A percentile compares a stretch with the other conserved stretches of the same genome.
Evolutionary conservation across 30 jellyfish, hydroid and myxozoan genomes (phyloP).

Genomic region (Clytia hemisphaerica): DNA sequence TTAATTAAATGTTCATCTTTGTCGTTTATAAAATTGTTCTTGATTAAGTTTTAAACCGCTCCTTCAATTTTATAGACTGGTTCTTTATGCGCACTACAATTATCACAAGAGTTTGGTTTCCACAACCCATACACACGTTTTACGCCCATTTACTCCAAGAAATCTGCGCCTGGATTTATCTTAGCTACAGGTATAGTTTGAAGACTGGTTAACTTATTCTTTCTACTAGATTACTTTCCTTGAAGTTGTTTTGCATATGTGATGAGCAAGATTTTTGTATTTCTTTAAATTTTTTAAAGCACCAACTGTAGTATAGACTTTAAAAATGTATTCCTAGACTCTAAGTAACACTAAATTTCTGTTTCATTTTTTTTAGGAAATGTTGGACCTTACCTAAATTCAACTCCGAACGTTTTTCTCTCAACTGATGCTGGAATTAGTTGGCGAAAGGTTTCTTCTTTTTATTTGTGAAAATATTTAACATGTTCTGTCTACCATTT

Average conservation of each 20-base stretch:
- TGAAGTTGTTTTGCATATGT: background rate
- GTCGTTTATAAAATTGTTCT: too few relatives aligned
- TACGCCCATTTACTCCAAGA: conserved; percentile 73
- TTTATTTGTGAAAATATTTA: too few relatives aligned
- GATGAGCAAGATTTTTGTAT: background rate
- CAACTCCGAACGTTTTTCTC: conserved; percentile 57
- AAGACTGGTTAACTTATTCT: background rate
- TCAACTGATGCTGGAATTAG: conserved; percentile 77
- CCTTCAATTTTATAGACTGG: conserved; percentile 35
- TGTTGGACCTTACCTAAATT: conserved; percentile 41
- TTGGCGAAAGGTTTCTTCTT: conserved; percentile 90
- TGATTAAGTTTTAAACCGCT: background rate
- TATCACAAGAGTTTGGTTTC: conserved; percentile 78
- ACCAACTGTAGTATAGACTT: background rate
- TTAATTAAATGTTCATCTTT: too few relatives aligned
- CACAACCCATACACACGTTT: conserved; percentile 61
- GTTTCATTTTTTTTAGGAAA: conserved; percentile 29
- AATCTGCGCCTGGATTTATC: conserved; percentile 93
- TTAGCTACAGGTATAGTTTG: conserved; percentile 72
- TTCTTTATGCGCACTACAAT: conserved; percentile 86
- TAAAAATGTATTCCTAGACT: background rate
- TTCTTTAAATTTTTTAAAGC: background rate
- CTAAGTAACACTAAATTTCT: background rate
- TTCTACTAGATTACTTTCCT: background rate
- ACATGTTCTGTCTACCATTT: too few relatives aligned